Base-by-base conservation (phyloP, 2,113 vertebrate genomes). In the Pyrgilauda ruficollis region DNA sequence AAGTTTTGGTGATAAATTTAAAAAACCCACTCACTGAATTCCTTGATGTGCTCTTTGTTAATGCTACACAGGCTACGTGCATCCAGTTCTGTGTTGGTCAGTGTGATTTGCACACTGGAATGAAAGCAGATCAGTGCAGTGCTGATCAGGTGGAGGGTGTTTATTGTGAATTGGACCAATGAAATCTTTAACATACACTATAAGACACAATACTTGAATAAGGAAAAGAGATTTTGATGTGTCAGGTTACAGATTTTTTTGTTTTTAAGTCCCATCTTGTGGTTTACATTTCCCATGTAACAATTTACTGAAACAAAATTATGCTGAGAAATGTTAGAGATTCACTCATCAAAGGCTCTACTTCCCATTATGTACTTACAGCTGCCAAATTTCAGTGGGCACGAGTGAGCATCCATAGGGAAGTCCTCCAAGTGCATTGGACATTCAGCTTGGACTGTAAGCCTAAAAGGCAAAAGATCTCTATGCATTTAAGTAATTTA, bases 341-440 rank as follows among this genome's bases (percentile, higher is more conserved):
- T 35, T 61, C 49, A 63, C 17, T 59, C 90, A 49, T 7, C 31
- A 77, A 74, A 49, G 50, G n/a, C 81, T 79, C 2, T 46, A 78
- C 2, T 44, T 91, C 58, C 93, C 35, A 33, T 79, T 80, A 91
- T 79, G 85, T 98, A 99, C 99, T 99, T 98, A 99, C 99, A 99
- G 98, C 99, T 99, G 98, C 99, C 99, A 97, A 99, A 99, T 98
- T 99, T 99, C 95, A 99, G 98, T 70, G 99, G 99, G 96, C 99
- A 99, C 17, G 99, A 99, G 96, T 99, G 99, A 85, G 99, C 99
- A 98, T 99, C 99, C 99, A 99, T 99, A 82, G 99, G 99, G 96
- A 99, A 99, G 97, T 99, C 99, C 96, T 99, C 99, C 96, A 99
- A 98, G 97, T 99, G 99, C 99, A 99, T 99, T 72, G 99, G 99